Evolutionary conservation across 2,113 vertebrate genomes (phyloP), one percentile per base, ranked within the genome.

Genomic region (Onychorhynchus coronatus): DNA sequence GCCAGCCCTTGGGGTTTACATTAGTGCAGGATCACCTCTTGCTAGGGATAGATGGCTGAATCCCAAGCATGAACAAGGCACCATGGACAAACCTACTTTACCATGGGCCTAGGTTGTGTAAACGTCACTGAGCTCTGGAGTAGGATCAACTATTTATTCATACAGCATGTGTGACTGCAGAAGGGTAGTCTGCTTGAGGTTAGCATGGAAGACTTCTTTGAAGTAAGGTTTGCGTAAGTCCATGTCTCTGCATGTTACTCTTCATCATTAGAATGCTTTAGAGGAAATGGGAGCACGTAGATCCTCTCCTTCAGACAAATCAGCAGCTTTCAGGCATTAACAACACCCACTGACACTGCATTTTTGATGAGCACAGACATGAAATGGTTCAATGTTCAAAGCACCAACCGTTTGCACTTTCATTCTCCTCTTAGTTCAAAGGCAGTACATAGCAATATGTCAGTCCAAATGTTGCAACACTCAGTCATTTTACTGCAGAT

Each of bases 381-480:
- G 96, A 94, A 97, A 96, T 94, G 97, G 65, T 94, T 97, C 93
- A 91, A 92, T 96, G 97, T 95, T 95, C 95, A 97, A 96, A 95
- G 97, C 96, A 96, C 92, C 90, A 93, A 94, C 72, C 13, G 79
- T 91, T 96, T 94, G 94, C 95, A 89, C 28, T 90, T 94, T 86
- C 86, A 91, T 92, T 91, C 92, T 97, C 79, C 87, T 97, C 78
- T 90, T 68, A 97, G 92, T 88, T 97, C 96, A 96, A 96, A 96
- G 91, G 94, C 86, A 96, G 82, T 79, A 96, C 79, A 97, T 91
- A 89, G 91, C 84, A 91, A 70, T 18, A 94, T 83, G 85, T 90
- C 91, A 95, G 91, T 96, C 95, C 96, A 97, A 98, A 97, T 96
- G 98, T 93, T 96, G 96, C 96, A 97, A 97, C 92, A 96, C 95